Base-by-base conservation (phyloP, 1,140 invertebrate species). In the Dysdera silvatica region DNA sequence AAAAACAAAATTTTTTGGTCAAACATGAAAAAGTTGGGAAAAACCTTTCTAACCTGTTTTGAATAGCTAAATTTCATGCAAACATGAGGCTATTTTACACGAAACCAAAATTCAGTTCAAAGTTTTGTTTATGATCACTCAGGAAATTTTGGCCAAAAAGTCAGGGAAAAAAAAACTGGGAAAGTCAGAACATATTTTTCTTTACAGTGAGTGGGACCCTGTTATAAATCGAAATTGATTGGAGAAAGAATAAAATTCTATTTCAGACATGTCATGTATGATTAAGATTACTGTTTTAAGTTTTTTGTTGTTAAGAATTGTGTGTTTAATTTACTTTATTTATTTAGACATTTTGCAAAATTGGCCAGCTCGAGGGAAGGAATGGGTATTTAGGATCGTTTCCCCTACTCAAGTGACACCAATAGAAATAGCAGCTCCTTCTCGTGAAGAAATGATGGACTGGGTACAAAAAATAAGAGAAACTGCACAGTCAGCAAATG, bases 401-500 rank as follows among this genome's bases (percentile, higher is more conserved):
- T 68, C 63, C 8, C 60, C 66, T 0, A 60, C 67, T n/a, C 64
- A 69, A 58, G 23, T 33, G 14, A 43, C 48, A 14, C 43, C 52
- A 32, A 51, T 58, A 54, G 76, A 81, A 40, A 72, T 82, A 14
- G 78, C 76, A 14, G 74, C 75, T 31, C 74, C 75, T 32, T 74
- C 82, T 8, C 81, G 85, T 65, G 87, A 91, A 33, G 82, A 85
- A 43, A 89, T 92, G 23, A 74, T 85, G 14, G 89, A 95, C 69
- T 98, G 94, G 94, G 81, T 88, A 45, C 77, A 82, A 4, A 83
- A 84, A 40, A 95, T 97, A 51, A 84, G 86, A 73, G 84, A 91
- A 72, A 88, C 89, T 14, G 89, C 89, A 0, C 81, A 88, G 69
- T 83, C 81, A 66, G 90, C 89, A 7, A 88, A 84, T 72, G 84